Evolutionary conservation across 2,797 vertebrate genomes (phyloP), one percentile per base, ranked within the genome.

Genomic region (Phrynocephalus vlangalii): DNA sequence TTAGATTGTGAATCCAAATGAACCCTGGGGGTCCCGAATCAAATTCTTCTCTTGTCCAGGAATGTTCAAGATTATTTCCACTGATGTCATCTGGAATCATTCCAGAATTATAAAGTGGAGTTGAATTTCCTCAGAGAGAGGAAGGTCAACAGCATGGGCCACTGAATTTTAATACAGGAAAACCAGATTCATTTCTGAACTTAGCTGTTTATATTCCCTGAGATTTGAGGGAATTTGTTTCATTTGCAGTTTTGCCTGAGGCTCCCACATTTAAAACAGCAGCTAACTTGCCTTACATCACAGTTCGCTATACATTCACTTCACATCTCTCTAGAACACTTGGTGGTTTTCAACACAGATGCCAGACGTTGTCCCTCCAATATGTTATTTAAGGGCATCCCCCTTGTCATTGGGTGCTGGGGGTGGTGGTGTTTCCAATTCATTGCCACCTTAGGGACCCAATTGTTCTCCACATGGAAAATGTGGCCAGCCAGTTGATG

Each of bases 91-190:
- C 68, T 80, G 68, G 56, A 80, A 76, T 73, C 52, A 67, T 73
- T 88, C 82, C 68, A 84, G 68, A 73, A 73, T 72, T 79, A 60
- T 83, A 83, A 83, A 71, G 67, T 78, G 30, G 67, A 68, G 52
- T 30, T 79, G 52, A 50, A 50, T 84, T 72, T 80, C 82, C 33
- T 38, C 13, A 50, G 28, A 79, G 70, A 22, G 56, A 79, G 76
- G 68, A 72, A 79, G 82, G 76, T 84, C 68, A 80, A 52, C 16
- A 52, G 33, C 28, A 84, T 28, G 76, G 38, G 24, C 68, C 77
- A 79, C n/a, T 84, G 82, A 66, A 79, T 84, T 88, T 44, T 85
- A 81, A 50, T 80, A 18, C 44, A 85, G 83, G 76, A 88, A 88
- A 60, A 30, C 28, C 68, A 79, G 76, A 84, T 83, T 84, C 78